phyloP scores from a whole-genome alignment of 2,888 invertebrate species.

The Drosophila mercatorum region DNA sequence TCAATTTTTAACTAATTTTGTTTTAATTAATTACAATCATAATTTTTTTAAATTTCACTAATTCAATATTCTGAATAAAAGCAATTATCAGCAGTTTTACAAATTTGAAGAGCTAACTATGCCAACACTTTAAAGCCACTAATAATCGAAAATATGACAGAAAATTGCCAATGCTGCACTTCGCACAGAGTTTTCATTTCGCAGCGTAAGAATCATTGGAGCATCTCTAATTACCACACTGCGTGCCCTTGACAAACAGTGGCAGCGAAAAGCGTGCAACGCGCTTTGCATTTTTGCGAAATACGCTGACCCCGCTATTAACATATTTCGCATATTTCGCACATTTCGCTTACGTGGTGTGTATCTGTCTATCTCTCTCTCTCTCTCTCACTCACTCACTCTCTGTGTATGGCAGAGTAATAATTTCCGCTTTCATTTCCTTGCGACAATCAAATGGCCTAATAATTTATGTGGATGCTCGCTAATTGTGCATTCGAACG shows the following conservation, averaged over 20 bases:
- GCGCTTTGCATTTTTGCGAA: conserved; percentile 53
- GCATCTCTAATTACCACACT: conserved; percentile 33
- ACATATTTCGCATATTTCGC: conserved; percentile 31
- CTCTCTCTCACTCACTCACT: too few relatives aligned
- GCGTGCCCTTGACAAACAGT: conserved; percentile 44
- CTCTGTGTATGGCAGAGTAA: conserved; percentile 26
- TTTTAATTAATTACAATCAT: too few relatives aligned
- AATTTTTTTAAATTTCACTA: too few relatives aligned
- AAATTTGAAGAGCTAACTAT: background rate
- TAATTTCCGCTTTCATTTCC: conserved; percentile 70
- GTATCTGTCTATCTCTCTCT: background rate
- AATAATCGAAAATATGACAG: background rate
- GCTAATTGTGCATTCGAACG: conserved; percentile 68
- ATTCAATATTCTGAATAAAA: too few relatives aligned
- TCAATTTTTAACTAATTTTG: too few relatives aligned
- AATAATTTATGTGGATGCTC: conserved; percentile 70
- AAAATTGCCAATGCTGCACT: background rate
- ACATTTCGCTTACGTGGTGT: conserved; percentile 6
- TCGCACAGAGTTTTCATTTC: background rate
- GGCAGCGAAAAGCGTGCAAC: conserved; percentile 43
- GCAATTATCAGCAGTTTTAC: too few relatives aligned
- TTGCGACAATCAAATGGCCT: conserved; percentile 43
- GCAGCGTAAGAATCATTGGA: conserved; percentile 15
- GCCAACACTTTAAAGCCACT: background rate
- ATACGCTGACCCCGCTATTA: conserved; percentile 47